Conservation (phyloP, 35 echinoderm and acorn worm genomes). For the Eucidaris tribuloides region DNA sequence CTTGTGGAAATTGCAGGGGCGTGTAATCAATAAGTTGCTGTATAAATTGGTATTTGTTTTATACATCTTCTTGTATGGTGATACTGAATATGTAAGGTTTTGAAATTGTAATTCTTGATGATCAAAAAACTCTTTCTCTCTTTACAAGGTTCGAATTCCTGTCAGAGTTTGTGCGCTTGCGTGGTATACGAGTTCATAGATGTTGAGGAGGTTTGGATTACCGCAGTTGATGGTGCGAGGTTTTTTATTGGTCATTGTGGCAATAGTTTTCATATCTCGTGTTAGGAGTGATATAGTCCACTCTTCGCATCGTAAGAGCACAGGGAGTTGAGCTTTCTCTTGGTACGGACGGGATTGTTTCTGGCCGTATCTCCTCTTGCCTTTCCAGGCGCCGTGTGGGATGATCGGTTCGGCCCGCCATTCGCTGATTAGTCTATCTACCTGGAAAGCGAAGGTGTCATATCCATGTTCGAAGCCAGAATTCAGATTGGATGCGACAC, state of each 20-base stretch:
- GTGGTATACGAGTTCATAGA: too few relatives aligned
- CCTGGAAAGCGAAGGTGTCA: conserved; percentile 45
- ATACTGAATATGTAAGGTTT: too few relatives aligned
- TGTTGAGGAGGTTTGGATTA: too few relatives aligned
- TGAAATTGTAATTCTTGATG: too few relatives aligned
- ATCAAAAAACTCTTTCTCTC: too few relatives aligned
- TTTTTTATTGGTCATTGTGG: conserved; percentile 2
- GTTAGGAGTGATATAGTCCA: conserved; percentile 22
- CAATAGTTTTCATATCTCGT: conserved; percentile 18
- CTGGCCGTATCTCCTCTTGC: conserved; percentile 38
- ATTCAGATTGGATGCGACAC: conserved; percentile 30
- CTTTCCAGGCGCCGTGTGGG: not conserved
- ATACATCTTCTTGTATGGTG: too few relatives aligned
- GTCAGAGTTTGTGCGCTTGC: too few relatives aligned
- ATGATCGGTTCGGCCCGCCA: not conserved
- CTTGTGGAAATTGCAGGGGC: too few relatives aligned
- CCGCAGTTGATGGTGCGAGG: too few relatives aligned
- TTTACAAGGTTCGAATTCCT: too few relatives aligned
- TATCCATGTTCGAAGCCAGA: conserved; percentile 48
- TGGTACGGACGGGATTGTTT: not conserved
- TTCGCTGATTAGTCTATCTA: conserved; percentile 30
- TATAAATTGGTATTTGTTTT: too few relatives aligned
- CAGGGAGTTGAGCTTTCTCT: conserved; percentile 46
- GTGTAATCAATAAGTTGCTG: too few relatives aligned
- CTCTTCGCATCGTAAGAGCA: conserved; percentile 60